Conservation (phyloP, 2,113 vertebrate species). For the Suricata suricatta region DNA sequence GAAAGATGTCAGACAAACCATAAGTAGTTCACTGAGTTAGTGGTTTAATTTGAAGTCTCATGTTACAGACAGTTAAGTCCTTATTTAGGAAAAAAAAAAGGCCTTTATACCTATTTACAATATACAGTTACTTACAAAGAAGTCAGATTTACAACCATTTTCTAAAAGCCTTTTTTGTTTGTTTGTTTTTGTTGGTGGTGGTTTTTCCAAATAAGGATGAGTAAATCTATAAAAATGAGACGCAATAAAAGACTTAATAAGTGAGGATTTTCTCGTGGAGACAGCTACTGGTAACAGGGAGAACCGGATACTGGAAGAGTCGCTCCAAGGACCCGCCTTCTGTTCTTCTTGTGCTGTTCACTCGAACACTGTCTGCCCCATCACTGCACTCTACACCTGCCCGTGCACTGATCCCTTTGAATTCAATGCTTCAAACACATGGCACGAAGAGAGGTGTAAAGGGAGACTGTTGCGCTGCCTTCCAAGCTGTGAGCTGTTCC, state of each 20-base stretch:
- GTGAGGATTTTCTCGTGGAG: conserved; percentile 61
- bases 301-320: conserved; percentile 31
- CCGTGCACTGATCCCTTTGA: conserved; percentile 84
- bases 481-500: background rate
- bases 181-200: conserved; percentile 7
- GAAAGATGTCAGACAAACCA: conserved; percentile 84
- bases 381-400: conserved; percentile 46
- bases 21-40: conserved; percentile 78
- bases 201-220: conserved; percentile 82
- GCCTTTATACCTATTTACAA: conserved; percentile 95
- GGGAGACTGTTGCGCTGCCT: conserved; percentile 66
- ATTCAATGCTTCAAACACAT: conserved; percentile 79
- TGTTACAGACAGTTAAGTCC: conserved; percentile 91
- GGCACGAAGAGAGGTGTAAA: conserved; percentile 79
- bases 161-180: conserved; percentile 85
- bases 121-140: conserved; percentile 90
- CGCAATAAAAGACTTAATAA: conserved; percentile 71
- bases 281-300: conserved; percentile 40
- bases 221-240: conserved; percentile 85
- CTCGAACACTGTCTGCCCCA: background rate
- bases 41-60: conserved; percentile 91
- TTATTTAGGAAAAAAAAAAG: conserved; percentile 94
- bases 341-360: conserved; percentile 52
- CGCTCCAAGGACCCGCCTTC: conserved; percentile 47
- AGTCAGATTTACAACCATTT: conserved; percentile 88